phyloP scores from a whole-genome alignment of 2,888 invertebrate species.

The Tridacna gigas region DNA sequence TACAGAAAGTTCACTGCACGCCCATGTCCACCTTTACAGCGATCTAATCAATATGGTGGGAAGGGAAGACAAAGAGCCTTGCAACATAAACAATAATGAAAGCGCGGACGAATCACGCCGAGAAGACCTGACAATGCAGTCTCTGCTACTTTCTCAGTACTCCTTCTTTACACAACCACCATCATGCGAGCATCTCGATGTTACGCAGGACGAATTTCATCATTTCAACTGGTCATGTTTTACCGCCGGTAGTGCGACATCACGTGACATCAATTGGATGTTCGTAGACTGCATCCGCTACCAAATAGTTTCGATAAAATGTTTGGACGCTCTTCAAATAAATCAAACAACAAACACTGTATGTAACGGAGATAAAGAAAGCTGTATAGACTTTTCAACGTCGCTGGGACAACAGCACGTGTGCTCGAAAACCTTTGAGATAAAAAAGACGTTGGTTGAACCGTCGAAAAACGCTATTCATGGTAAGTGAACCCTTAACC shows the following conservation, averaged over 20 bases:
- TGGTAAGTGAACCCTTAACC: no score
- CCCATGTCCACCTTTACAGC: background rate
- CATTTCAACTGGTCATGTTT: constrained; percentile 45
- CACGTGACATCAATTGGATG: constrained; percentile 46
- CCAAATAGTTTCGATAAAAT: constrained; percentile 13
- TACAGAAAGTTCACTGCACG: background rate
- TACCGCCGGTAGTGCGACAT: constrained; percentile 31
- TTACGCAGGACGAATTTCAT: background rate
- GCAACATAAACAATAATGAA: background rate
- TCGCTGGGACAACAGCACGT: background rate
- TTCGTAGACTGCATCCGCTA: constrained; percentile 34
- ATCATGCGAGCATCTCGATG: background rate
- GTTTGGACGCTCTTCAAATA: constrained; percentile 4
- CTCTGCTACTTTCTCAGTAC: background rate
- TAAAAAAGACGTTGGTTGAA: background rate
- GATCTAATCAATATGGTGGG: background rate
- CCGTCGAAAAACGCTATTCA: background rate
- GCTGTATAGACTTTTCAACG: background rate
- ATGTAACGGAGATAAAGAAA: background rate
- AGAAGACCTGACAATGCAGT: background rate
- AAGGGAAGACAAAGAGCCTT: background rate
- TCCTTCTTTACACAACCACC: background rate
- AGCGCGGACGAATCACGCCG: background rate
- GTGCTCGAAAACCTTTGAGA: background rate
- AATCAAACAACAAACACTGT: background rate